These are phyloP conservation scores for Aradophagus sp. DNA, from an alignment of 1,140 invertebrate species.

Conservation along the genomic window DNA sequence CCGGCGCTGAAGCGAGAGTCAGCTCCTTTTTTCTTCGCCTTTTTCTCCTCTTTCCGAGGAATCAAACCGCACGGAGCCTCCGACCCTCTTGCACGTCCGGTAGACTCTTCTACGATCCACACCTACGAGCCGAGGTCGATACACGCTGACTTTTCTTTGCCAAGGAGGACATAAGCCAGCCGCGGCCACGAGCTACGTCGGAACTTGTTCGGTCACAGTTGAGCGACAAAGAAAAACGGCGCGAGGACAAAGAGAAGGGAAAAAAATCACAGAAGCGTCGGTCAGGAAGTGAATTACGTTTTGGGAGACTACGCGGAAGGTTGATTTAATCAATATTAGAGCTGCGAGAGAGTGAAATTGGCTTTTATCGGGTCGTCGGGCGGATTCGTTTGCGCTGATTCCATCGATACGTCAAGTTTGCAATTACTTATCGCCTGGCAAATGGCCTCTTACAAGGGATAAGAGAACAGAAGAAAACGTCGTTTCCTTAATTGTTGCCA, in stretches of 20 bases:
- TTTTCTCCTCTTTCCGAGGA: slow-evolving; percentile 22
- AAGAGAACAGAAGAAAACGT: slow-evolving; percentile 41
- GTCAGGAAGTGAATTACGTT: no score
- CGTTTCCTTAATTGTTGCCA: slow-evolving; percentile 48
- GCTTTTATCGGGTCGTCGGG: no score
- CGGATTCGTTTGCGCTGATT: slow-evolving; percentile 1
- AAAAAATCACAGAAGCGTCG: no score
- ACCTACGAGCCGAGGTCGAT: slow-evolving; percentile 67
- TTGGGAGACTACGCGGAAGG: no score
- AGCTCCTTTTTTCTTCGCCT: slow-evolving; percentile 60
- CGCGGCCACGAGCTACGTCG: slow-evolving; percentile 27
- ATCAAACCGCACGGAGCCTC: slow-evolving; percentile 52
- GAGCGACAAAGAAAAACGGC: background rate
- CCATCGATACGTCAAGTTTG: slow-evolving; percentile 32
- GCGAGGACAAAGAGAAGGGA: no score
- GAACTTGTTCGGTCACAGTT: background rate
- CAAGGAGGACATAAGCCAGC: slow-evolving; percentile 57
- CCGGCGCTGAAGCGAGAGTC: slow-evolving; percentile 57
- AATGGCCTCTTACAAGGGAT: slow-evolving; percentile 28
- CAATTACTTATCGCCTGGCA: slow-evolving; percentile 42
- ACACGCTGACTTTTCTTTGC: slow-evolving; percentile 62
- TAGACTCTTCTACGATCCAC: slow-evolving; percentile 55
- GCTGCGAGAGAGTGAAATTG: no score
- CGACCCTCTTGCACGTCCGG: slow-evolving; percentile 36
- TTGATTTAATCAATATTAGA: no score